Evolutionary conservation across 2,888 invertebrate genomes (phyloP).

Genomic region (Caenorhabditis sp.): DNA sequence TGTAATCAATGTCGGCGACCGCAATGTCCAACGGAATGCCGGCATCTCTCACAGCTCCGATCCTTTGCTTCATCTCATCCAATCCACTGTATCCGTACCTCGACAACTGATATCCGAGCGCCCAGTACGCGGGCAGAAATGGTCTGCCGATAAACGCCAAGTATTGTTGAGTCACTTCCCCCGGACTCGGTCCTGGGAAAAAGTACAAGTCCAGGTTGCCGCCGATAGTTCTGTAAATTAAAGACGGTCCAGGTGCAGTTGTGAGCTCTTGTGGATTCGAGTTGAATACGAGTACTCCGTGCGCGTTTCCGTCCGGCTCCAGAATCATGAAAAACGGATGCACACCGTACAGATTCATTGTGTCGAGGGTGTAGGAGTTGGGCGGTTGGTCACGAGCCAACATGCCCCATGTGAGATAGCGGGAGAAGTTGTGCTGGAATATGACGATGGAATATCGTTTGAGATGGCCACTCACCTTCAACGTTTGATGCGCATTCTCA

Average conservation of each 20-base stretch:
- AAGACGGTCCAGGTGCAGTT: slow-evolving; percentile 72
- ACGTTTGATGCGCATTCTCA: slow-evolving; percentile 73
- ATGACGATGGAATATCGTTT: neutral
- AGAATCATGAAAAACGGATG: slow-evolving; percentile 75
- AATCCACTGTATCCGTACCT: slow-evolving; percentile 72
- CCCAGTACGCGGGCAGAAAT: slow-evolving; percentile 79
- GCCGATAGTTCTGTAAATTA: slow-evolving; percentile 85
- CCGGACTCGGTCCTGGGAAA: slow-evolving; percentile 80
- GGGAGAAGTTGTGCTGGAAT: slow-evolving; percentile 73
- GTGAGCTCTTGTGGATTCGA: slow-evolving; percentile 74
- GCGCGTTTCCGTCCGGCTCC: slow-evolving; percentile 75
- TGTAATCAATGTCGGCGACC: slow-evolving; percentile 91
- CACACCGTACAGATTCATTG: slow-evolving; percentile 75
- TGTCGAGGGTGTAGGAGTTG: slow-evolving; percentile 61
- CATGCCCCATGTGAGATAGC: slow-evolving; percentile 75
- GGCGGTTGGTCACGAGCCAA: slow-evolving; percentile 74
- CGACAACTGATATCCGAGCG: slow-evolving; percentile 77
- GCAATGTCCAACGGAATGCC: slow-evolving; percentile 81
- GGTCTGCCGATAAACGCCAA: slow-evolving; percentile 70
- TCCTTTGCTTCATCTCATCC: slow-evolving; percentile 66
- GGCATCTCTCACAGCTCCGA: slow-evolving; percentile 78
- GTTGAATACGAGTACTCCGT: slow-evolving; percentile 76
- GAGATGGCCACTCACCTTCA: slow-evolving; percentile 60
- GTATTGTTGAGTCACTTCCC: slow-evolving; percentile 78
- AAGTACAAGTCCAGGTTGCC: slow-evolving; percentile 79